phyloP scores from a whole-genome alignment of 2,113 vertebrate genomes.

The Crocuta crocuta region DNA sequence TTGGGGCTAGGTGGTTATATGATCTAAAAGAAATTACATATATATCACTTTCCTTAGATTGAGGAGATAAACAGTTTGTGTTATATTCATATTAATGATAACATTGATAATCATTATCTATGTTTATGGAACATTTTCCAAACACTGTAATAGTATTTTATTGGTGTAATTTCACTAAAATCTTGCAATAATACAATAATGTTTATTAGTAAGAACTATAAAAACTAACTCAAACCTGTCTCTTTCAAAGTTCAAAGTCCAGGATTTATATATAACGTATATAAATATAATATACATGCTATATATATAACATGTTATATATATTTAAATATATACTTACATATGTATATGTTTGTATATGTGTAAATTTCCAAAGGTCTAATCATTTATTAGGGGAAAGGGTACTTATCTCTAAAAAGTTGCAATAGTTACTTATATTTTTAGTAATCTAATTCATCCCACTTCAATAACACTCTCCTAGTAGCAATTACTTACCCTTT shows the following conservation, averaged over 20 bases:
- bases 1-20: neutral
- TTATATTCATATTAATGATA: neutral
- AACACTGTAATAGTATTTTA: neutral
- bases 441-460: fast-evolving
- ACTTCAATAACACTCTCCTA: neutral
- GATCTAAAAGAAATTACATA: neutral
- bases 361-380: neutral
- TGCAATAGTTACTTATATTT: neutral
- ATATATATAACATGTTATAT: neutral
- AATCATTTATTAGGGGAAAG: neutral
- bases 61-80: neutral
- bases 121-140: neutral
- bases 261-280: neutral
- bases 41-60: neutral
- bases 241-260: neutral
- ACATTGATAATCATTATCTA: neutral
- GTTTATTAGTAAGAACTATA: neutral
- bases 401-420: neutral
- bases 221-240: neutral
- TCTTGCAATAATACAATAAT: neutral
- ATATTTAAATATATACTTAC: neutral
- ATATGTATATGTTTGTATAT: neutral
- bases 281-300: neutral
- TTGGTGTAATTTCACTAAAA: neutral
- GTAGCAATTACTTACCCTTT: neutral